A percentile compares a stretch with the other conserved stretches of the same genome.
These are phyloP conservation scores for Zaprionus lachaisei DNA, from an alignment of 1,140 invertebrate genomes.

Conservation along the genomic window DNA sequence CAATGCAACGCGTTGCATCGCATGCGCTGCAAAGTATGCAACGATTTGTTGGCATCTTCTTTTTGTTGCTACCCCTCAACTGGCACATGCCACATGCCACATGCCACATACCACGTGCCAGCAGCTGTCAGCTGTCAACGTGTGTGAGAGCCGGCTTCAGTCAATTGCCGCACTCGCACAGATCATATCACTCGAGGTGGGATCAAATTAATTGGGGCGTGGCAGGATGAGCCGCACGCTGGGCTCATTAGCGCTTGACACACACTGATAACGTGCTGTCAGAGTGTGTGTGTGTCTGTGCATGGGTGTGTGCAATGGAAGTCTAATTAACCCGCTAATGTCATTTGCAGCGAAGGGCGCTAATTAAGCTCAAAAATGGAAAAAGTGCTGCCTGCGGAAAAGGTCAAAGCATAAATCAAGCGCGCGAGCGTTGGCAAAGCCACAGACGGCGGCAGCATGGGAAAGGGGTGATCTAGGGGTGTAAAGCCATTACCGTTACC, in stretches of 20 bases:
- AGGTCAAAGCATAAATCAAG: slow-evolving; percentile 81
- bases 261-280: slow-evolving; percentile 57
- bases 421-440: slow-evolving; percentile 19
- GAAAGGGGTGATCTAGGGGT: slow-evolving; percentile 1
- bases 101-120: slow-evolving; percentile 12
- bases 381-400: slow-evolving; percentile 73
- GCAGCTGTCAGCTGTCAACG: slow-evolving; percentile 7
- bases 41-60: slow-evolving; percentile 1
- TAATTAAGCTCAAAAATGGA: slow-evolving; percentile 71
- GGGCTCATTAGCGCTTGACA: slow-evolving; percentile 70
- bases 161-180: slow-evolving; percentile 14
- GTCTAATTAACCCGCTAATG: slow-evolving; percentile 79
- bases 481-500: slow-evolving; percentile 20
- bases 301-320: slow-evolving; percentile 38
- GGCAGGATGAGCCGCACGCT: slow-evolving; percentile 9
- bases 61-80: not conserved
- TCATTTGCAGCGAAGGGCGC: slow-evolving; percentile 66
- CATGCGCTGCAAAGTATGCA: slow-evolving; percentile 1
- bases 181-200: slow-evolving; percentile 18
- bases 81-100: slow-evolving; percentile 9
- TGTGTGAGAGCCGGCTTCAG: slow-evolving; percentile 5
- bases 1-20: not conserved
- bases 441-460: not conserved
- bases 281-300: not conserved
- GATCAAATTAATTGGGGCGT: slow-evolving; percentile 41